A percentile compares a stretch with the other conserved stretches of the same genome.
Conservation (phyloP, 2,888 invertebrate genomes). For the Brassicogethes aeneus region DNA sequence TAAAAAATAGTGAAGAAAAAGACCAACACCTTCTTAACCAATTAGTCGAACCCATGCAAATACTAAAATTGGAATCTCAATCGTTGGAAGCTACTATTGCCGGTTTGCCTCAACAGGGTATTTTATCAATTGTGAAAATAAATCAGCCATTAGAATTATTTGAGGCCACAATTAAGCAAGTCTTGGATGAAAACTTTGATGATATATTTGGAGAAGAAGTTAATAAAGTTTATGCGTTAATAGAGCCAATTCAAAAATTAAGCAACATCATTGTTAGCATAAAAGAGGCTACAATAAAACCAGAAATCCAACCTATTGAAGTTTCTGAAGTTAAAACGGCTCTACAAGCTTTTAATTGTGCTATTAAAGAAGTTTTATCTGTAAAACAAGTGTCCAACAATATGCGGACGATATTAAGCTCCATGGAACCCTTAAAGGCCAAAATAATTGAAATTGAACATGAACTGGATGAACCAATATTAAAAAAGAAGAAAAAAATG, state of each 20-base stretch:
- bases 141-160: background rate
- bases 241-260: conserved; percentile 18
- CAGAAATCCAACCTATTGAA: conserved; percentile 15
- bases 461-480: background rate
- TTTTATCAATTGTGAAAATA: background rate
- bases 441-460: conserved; percentile 18
- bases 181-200: too few species aligned
- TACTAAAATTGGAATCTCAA: too few species aligned
- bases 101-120: background rate
- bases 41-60: too few species aligned
- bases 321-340: conserved; percentile 15
- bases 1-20: too few species aligned
- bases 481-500: conserved; percentile 2
- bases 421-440: conserved; percentile 19
- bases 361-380: conserved; percentile 11
- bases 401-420: conserved; percentile 6
- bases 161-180: too few species aligned
- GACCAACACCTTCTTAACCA: too few species aligned
- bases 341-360: conserved; percentile 12
- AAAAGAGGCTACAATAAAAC: conserved; percentile 16
- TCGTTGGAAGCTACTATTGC: too few species aligned
- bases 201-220: too few species aligned
- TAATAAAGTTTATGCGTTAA: conserved; percentile 4
- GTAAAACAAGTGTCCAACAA: conserved; percentile 8
- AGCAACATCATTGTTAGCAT: conserved; percentile 12